Evolutionary conservation across 2,113 vertebrate genomes (phyloP).

Genomic region (Bambusicola thoracicus): DNA sequence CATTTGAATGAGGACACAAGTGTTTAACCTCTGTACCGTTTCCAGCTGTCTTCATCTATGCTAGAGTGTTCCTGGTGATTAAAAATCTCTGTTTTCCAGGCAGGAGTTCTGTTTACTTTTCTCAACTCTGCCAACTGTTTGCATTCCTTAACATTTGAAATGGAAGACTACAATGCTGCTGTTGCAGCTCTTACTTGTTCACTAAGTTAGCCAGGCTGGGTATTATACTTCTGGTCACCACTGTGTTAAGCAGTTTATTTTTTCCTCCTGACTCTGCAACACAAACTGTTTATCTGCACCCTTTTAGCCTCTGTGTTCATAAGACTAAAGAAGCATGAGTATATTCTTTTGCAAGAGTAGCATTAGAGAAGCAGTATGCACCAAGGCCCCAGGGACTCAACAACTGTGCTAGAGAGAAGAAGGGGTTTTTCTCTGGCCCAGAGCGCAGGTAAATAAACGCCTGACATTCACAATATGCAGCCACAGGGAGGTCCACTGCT

Average conservation of each 20-base stretch:
- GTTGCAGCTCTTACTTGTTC: fast-evolving
- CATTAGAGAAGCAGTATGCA: not conserved
- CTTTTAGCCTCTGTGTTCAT: not conserved
- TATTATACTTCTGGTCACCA: not conserved
- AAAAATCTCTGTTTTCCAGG: not conserved
- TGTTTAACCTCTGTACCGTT: not conserved
- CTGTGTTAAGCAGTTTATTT: not conserved
- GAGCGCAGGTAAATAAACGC: not conserved
- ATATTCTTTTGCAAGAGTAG: not conserved
- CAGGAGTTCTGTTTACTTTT: conserved; percentile 10
- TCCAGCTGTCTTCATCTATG: not conserved
- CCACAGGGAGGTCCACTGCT: not conserved
- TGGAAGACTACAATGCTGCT: not conserved
- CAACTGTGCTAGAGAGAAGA: not conserved
- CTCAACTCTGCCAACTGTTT: not conserved
- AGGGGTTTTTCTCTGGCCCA: not conserved
- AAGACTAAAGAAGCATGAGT: not conserved
- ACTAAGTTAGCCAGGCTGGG: not conserved
- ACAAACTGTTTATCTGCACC: not conserved
- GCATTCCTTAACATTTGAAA: not conserved
- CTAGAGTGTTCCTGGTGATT: not conserved
- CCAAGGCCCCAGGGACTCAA: not conserved
- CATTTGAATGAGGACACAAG: not conserved
- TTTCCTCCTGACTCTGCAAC: not conserved
- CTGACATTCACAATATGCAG: not conserved